Base-by-base conservation (phyloP, 2,113 vertebrate species). In the Xenopus laevis region DNA sequence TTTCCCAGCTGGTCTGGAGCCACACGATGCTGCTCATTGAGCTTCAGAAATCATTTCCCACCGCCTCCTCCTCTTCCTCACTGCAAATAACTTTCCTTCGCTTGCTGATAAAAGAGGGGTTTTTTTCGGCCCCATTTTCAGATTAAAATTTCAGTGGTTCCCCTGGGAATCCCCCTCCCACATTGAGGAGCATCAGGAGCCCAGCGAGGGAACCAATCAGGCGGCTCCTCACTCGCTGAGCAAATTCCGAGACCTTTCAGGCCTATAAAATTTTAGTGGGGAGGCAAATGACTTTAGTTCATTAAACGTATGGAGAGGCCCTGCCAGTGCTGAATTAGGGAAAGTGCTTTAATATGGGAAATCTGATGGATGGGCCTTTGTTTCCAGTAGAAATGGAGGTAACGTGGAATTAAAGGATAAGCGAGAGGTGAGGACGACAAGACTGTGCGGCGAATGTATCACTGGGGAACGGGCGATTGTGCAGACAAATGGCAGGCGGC, bases 281-380 rank as follows among this genome's bases (percentile, higher is more conserved):
- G 86, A 84, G 75, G 75, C 87, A 87, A 87, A 89, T 82, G 72
- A 83, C 79, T 85, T 84, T 77, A 83, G 78, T 81, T 87, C 82
- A 86, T 88, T 86, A 87, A 91, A 79, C 64, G 63, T 71, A 63
- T 66, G 79, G 82, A 72, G 74, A 84, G 69, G 79, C 67, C 57
- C 61, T 78, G 76, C 79, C 80, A 78, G 78, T 74, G 83, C 67
- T 79, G 79, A 81, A 84, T 76, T 46, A 79, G 79, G 65, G 65
- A 79, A 68, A 84, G 68, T 65, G 65, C 79, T 87, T 72, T 78
- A 60, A 81, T 77, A 83, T 61, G 87, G 68, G 72, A 77, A 53
- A 75, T 61, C 65, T 67, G 78, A 87, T 66, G 75, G 66, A 78
- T 60, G 69, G 66, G 6, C 13, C 69, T 64, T 64, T 63, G 50